These are phyloP conservation scores for Falco punctatus DNA, from an alignment of 2,113 vertebrate genomes.

Conservation along the genomic window DNA sequence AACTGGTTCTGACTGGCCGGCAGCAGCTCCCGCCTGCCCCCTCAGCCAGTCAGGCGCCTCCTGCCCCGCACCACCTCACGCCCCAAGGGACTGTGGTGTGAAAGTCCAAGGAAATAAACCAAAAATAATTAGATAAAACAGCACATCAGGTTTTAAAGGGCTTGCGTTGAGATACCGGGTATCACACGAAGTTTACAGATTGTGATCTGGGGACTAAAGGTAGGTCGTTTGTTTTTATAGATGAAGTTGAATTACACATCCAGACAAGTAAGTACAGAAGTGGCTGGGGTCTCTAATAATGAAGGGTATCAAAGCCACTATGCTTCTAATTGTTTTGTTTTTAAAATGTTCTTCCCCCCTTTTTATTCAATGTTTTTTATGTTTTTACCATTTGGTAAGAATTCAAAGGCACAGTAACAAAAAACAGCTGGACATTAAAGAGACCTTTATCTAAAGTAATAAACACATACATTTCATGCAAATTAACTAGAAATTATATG, in stretches of 20 bases:
- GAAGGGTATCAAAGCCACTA: not conserved
- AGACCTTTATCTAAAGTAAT: not conserved
- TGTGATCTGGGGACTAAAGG: not conserved
- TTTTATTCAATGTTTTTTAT: not conserved
- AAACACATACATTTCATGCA: not conserved
- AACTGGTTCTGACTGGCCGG: accelerated
- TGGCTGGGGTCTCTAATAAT: not conserved
- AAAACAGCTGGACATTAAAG: not conserved
- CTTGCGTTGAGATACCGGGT: accelerated
- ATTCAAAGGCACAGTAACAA: not conserved
- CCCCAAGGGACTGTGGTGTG: no score
- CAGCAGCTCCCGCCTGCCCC: accelerated
- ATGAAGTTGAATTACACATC: not conserved
- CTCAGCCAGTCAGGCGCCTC: not conserved
- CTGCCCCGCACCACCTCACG: not conserved
- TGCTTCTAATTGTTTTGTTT: not conserved
- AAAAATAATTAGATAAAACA: not conserved
- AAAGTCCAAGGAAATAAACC: not conserved
- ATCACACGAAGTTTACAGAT: not conserved
- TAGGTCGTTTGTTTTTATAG: no score
- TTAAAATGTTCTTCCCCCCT: accelerated
- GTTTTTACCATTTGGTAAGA: not conserved
- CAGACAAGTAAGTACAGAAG: no score
- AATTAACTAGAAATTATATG: not conserved
- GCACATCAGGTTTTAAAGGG: no score